Percentiles rank a stretch among this genome's conserved stretches.
Evolutionary conservation across 2,888 invertebrate species (phyloP).

Genomic region (Acleris literana): DNA sequence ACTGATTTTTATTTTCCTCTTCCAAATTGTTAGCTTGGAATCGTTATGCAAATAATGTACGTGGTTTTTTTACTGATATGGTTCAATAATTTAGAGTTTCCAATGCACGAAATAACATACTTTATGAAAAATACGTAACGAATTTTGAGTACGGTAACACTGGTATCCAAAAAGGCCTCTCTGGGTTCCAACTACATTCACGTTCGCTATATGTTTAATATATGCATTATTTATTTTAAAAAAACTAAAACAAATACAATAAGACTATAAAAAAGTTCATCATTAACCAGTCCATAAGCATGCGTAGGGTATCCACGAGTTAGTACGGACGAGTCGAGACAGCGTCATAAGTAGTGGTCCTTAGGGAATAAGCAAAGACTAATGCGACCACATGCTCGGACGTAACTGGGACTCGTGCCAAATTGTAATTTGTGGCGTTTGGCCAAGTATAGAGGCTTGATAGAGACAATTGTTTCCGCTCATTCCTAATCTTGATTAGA

Average conservation of each 20-base stretch:
- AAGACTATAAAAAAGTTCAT: conserved; percentile 14
- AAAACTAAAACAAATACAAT: conserved; percentile 4
- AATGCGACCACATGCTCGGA: conserved; percentile 28
- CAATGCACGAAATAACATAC: neutral
- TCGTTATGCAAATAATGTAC: conserved; percentile 19
- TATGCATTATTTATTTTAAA: neutral
- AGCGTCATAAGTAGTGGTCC: conserved; percentile 59
- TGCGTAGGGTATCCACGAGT: conserved; percentile 49
- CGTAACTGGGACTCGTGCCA: conserved; percentile 25
- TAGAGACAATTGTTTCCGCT: conserved; percentile 27
- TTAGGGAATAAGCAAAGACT: conserved; percentile 49
- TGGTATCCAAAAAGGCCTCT: no score
- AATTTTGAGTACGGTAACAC: no score
- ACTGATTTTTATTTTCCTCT: conserved; percentile 33
- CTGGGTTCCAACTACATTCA: no score
- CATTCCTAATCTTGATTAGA: conserved; percentile 8
- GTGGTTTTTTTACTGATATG: conserved; percentile 2
- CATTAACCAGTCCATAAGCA: conserved; percentile 36
- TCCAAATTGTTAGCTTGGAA: conserved; percentile 17
- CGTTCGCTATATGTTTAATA: no score
- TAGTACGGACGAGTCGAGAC: conserved; percentile 53
- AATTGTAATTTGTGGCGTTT: conserved; percentile 29
- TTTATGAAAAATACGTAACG: no score
- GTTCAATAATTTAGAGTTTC: neutral
- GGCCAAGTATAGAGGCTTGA: conserved; percentile 24